These are phyloP conservation scores for Pseudochirops cupreus DNA, from an alignment of 2,797 vertebrate species.

Conservation along the genomic window DNA sequence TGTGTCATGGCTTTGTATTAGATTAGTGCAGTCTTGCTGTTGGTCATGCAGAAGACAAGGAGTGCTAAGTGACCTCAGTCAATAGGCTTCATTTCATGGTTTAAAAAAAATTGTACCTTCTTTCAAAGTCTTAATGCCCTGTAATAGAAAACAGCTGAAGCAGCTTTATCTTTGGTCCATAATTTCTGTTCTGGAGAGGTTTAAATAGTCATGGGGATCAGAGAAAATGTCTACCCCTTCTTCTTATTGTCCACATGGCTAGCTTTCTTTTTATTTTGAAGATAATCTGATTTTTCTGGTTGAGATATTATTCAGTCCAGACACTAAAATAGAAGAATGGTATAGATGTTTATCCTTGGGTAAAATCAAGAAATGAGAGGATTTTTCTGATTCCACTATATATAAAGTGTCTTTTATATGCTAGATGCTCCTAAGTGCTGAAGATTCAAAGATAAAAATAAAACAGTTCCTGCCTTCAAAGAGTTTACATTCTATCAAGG, in stretches of 20 bases:
- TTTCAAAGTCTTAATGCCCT: not conserved
- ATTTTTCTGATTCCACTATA: not conserved
- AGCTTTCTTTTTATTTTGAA: not conserved
- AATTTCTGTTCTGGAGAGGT: not conserved
- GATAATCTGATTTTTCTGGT: not conserved
- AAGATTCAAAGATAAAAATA: not conserved
- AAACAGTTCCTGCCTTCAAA: not conserved
- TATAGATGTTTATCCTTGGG: not conserved
- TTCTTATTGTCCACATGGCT: not conserved
- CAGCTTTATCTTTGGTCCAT: not conserved
- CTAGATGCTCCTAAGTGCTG: not conserved
- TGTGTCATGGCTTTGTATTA: not conserved
- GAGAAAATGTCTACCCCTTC: not conserved
- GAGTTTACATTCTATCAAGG: not conserved
- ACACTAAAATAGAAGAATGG: not conserved
- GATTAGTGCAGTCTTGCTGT: not conserved
- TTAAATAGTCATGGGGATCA: not conserved
- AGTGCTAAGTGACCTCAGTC: not conserved
- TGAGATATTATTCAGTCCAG: not conserved
- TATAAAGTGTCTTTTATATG: not conserved
- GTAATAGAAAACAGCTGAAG: not conserved
- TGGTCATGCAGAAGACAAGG: not conserved
- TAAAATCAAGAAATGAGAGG: not conserved
- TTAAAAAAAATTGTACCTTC: not conserved
- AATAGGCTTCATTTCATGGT: not conserved